Percentiles rank a stretch among this genome's conserved stretches.
Evolutionary conservation across 2,888 invertebrate species (phyloP).

Genomic region (Xylophagus ater): DNA sequence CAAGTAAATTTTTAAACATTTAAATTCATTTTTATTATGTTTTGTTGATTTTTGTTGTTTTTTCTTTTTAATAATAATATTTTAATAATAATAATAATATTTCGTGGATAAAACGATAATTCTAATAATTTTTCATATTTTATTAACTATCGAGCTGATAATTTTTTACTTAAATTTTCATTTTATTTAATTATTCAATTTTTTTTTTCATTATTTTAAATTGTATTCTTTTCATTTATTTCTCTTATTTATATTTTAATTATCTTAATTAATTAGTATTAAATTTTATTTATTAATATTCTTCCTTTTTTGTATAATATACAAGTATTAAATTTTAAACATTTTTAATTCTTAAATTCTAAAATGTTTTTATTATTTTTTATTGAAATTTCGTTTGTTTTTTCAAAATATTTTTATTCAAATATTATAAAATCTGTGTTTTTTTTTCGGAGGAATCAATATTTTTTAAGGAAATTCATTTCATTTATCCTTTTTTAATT

Average conservation of each 20-base stretch:
- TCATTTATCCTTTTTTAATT: too few species aligned
- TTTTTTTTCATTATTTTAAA: neutral
- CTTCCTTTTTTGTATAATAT: too few species aligned
- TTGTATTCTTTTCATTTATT: neutral
- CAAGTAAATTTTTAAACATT: slow-evolving; percentile 10
- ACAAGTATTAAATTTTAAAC: too few species aligned
- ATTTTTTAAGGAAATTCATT: too few species aligned
- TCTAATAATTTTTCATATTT: slow-evolving; percentile 7
- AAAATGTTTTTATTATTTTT: too few species aligned
- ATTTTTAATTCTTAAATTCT: too few species aligned
- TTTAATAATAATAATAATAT: slow-evolving; percentile 9
- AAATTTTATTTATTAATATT: too few species aligned
- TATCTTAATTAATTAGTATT: too few species aligned
- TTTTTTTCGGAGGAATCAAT: too few species aligned
- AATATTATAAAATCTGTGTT: too few species aligned
- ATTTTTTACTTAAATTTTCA: slow-evolving; percentile 10
- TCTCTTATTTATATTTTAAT: slow-evolving; percentile 3
- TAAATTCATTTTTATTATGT: slow-evolving; percentile 13
- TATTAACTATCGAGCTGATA: slow-evolving; percentile 12
- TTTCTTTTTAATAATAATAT: slow-evolving; percentile 10
- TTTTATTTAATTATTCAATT: slow-evolving; percentile 2
- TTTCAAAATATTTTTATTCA: too few species aligned
- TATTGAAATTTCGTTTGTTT: too few species aligned
- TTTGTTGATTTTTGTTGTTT: slow-evolving; percentile 6
- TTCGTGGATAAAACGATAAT: slow-evolving; percentile 13